Conservation (phyloP, 37 sponge, comb jelly and placozoan species). For the Tethya wilhelma region DNA sequence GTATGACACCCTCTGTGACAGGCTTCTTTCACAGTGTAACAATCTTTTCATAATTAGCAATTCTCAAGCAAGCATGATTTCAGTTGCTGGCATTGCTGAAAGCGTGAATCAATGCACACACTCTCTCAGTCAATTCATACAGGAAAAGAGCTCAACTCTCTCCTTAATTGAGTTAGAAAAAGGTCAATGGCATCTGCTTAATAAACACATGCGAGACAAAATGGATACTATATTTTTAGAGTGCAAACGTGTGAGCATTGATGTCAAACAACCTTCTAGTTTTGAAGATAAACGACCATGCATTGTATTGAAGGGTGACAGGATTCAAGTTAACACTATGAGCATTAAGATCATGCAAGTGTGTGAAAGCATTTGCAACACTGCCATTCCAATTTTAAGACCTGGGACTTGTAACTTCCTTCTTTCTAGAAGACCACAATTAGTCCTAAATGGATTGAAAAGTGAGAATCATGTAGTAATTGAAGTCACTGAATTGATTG, state of each 20-base stretch:
- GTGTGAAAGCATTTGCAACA: neutral
- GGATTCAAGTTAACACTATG: neutral
- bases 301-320: slow-evolving; percentile 21
- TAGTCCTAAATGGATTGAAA: slow-evolving; percentile 34
- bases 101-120: neutral
- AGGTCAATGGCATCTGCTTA: slow-evolving; percentile 40
- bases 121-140: slow-evolving; percentile 22
- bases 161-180: slow-evolving; percentile 5
- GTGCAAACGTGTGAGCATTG: slow-evolving; percentile 3
- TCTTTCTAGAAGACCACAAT: slow-evolving; percentile 1
- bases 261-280: neutral
- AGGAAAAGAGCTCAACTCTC: slow-evolving; percentile 23
- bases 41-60: no score
- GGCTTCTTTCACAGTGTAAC: no score
- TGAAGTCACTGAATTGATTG: slow-evolving; percentile 2
- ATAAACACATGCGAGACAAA: slow-evolving; percentile 8
- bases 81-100: slow-evolving; percentile 16
- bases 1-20: no score
- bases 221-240: neutral
- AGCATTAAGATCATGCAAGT: neutral
- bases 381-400: neutral
- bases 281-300: neutral
- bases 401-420: slow-evolving; percentile 52
- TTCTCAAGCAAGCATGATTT: neutral
- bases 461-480: slow-evolving; percentile 11